Base-by-base conservation (phyloP, 2,797 vertebrate genomes). In the Enteromius argenteus region DNA sequence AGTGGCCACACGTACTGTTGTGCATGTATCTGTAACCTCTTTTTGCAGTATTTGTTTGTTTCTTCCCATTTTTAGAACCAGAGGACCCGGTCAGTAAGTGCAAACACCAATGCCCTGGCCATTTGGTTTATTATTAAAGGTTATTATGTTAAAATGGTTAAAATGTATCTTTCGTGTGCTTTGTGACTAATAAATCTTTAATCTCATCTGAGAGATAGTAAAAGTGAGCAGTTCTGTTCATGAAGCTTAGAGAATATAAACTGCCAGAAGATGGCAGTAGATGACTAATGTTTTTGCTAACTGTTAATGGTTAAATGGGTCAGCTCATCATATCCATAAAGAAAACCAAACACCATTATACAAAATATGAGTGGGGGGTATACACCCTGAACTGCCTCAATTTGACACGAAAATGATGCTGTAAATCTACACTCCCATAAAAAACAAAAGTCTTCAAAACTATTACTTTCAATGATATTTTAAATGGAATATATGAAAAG, bases 251-350 rank as follows among this genome's bases (percentile, higher is more conserved):
- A 78, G 39, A 64, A 68, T 30, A 35, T 66, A 37, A 32, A 21
- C 84, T 10, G 35, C 84, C 89, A 88, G 80, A 73, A 90, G 87
- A 60, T 80, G 87, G 88, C 85, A 80, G 56, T 80, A 60, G 5
- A 11, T 74, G 81, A 84, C 82, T 80, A 11, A 30, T 30, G 11
- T 21, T 23, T 39, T 58, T 27, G 39, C 23, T 53, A n/a, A 56
- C 6, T 56, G 5, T 73, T 32, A 1, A 30, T 49, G 35, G 35
- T 67, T 21, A 37, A 67, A 30, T 67, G 8, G 0, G 14, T 23
- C 1, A 17, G 3, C 3, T 7, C 35, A 42, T 10, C 51, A 76
- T 27, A 39, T 23, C 21, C 32, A 23, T 17, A 4, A 53, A 17
- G 51, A 14, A 23, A 58, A 27, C 51, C n/a, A 56, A 75, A 37